These are phyloP conservation scores for Eilema sororculum DNA, from an alignment of 2,888 invertebrate genomes.

Conservation along the genomic window DNA sequence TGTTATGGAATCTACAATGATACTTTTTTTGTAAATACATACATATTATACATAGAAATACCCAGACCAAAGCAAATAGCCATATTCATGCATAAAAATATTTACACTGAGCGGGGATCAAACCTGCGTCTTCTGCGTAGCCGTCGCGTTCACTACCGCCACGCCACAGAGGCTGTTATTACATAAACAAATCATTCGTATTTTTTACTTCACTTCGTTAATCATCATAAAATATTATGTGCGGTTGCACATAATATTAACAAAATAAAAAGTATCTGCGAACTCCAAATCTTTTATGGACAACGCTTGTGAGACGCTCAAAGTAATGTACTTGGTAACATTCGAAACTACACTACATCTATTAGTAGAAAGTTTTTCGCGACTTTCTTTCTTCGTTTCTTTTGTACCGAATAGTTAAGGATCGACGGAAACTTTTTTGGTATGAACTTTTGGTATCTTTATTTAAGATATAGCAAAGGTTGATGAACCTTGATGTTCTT, in stretches of 20 bases:
- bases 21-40: too few species aligned
- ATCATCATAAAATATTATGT: background rate
- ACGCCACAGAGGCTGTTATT: too few species aligned
- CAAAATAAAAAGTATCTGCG: background rate
- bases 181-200: too few species aligned
- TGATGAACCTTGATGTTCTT: background rate
- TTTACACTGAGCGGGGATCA: too few species aligned
- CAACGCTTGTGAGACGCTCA: slow-evolving; percentile 4
- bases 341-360: slow-evolving; percentile 10
- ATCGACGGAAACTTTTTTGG: background rate
- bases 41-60: too few species aligned
- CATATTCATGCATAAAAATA: too few species aligned
- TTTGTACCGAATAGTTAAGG: background rate
- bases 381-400: background rate
- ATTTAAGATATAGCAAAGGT: background rate
- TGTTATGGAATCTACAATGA: too few species aligned
- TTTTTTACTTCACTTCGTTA: background rate
- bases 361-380: slow-evolving; percentile 15
- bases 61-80: too few species aligned
- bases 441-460: background rate
- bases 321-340: slow-evolving; percentile 18
- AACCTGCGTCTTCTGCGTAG: too few species aligned
- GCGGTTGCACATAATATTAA: background rate
- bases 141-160: too few species aligned
- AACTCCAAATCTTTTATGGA: slow-evolving; percentile 2